A percentile compares a stretch with the other conserved stretches of the same genome.
These are phyloP conservation scores for silkworm (Bombyx mori) DNA, from an alignment of 1,140 invertebrate species.

Conservation along the genomic window DNA sequence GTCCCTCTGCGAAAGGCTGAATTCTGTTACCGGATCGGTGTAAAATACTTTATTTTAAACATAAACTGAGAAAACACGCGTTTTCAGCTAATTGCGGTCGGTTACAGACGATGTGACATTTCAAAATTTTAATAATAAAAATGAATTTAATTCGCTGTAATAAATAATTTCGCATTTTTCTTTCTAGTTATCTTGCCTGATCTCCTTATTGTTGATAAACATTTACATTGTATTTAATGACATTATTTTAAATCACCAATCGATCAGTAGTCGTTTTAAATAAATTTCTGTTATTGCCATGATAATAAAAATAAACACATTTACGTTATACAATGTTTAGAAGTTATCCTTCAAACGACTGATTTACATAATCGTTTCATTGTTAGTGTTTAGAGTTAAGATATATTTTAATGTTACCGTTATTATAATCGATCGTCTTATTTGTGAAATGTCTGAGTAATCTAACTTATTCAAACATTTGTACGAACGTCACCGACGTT, in stretches of 20 bases:
- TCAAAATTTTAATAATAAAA: slow-evolving; percentile 1
- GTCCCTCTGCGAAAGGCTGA: slow-evolving; percentile 42
- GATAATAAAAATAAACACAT: too few relatives aligned
- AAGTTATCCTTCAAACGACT: slow-evolving; percentile 57
- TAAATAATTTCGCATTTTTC: too few relatives aligned
- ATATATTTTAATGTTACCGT: slow-evolving; percentile 35
- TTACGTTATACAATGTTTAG: slow-evolving; percentile 1
- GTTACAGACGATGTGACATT: neutral
- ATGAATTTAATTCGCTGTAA: neutral
- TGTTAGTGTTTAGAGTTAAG: slow-evolving; percentile 39
- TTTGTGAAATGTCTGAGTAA: slow-evolving; percentile 7
- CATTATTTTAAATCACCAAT: too few relatives aligned
- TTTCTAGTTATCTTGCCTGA: too few relatives aligned
- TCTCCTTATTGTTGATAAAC: too few relatives aligned
- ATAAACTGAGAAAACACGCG: slow-evolving; percentile 8
- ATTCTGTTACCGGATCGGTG: slow-evolving; percentile 12
- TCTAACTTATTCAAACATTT: neutral
- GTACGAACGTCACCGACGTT: neutral
- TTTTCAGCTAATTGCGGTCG: slow-evolving; percentile 3
- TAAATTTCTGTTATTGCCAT: too few relatives aligned
- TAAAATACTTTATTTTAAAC: slow-evolving; percentile 15
- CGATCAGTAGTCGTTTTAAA: too few relatives aligned
- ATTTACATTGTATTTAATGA: too few relatives aligned
- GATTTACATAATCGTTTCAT: slow-evolving; percentile 60
- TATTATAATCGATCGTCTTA: slow-evolving; percentile 13